Percentiles rank a stretch among this genome's conserved stretches.
phyloP scores from a whole-genome alignment of 2,113 vertebrate genomes.

The Ariopsis seemanni region DNA sequence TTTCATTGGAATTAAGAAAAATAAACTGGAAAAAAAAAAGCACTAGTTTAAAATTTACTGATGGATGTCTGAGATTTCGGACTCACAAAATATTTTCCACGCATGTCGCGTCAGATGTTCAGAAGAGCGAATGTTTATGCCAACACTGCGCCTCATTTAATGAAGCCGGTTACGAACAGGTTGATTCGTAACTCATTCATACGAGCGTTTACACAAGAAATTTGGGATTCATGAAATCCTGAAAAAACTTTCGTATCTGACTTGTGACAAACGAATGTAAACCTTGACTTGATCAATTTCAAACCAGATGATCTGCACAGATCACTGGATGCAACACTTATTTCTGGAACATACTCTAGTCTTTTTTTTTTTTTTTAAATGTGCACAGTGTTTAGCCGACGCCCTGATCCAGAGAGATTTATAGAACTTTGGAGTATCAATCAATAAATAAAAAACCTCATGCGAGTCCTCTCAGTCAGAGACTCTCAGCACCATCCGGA shows the following conservation, averaged over 20 bases:
- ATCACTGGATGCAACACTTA: too few relatives aligned
- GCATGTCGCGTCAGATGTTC: neutral
- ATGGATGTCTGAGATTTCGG: neutral
- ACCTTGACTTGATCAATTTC: too few relatives aligned
- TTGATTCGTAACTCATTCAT: neutral
- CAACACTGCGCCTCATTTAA: too few relatives aligned
- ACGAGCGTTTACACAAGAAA: neutral
- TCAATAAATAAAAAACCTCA: neutral
- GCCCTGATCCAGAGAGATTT: neutral
- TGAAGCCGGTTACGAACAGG: neutral
- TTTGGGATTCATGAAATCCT: neutral
- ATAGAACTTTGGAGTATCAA: neutral
- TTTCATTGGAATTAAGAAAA: neutral
- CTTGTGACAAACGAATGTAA: too few relatives aligned
- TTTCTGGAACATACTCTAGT: too few relatives aligned
- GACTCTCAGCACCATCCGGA: neutral
- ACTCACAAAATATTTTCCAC: neutral
- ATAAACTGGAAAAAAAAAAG: neutral
- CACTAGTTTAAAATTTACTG: neutral
- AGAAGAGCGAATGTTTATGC: neutral
- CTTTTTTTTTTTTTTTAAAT: too few relatives aligned
- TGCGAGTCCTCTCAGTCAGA: too few relatives aligned
- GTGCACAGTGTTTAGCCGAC: too few relatives aligned
- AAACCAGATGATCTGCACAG: too few relatives aligned
- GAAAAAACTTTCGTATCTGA: neutral